phyloP scores from a whole-genome alignment of 2,797 vertebrate species.

The Brachyrhaphis roseni region DNA sequence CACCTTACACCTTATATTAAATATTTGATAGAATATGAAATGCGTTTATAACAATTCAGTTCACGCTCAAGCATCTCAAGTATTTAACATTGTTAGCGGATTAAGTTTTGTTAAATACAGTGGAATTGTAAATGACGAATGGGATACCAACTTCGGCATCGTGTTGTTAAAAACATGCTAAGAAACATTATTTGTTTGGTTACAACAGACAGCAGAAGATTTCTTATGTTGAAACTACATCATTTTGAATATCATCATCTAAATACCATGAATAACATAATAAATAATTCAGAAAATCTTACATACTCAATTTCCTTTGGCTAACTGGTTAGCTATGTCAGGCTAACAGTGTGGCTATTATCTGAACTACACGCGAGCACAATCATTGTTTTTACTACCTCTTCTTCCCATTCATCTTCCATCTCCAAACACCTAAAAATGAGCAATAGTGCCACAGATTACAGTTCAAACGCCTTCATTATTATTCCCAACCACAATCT shows the following conservation, averaged over 20 bases:
- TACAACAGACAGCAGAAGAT: not conserved
- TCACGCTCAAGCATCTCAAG: not conserved
- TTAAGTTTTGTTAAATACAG: not conserved
- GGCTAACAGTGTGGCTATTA: not conserved
- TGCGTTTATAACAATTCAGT: not conserved
- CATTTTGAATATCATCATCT: not conserved
- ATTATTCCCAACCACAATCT: fast-evolving
- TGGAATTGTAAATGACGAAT: not conserved
- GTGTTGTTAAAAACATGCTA: not conserved
- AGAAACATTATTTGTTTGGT: not conserved
- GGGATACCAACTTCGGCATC: not conserved
- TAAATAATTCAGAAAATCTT: not conserved
- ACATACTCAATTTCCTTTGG: not conserved
- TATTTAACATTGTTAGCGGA: not conserved
- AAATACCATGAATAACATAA: not conserved
- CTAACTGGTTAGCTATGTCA: slow-evolving; percentile 21
- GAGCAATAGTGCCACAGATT: fast-evolving
- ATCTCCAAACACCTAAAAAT: slow-evolving; percentile 40
- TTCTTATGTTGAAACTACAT: not conserved
- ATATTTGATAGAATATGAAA: not conserved
- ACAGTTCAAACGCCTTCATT: fast-evolving
- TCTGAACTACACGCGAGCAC: not conserved
- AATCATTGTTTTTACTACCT: slow-evolving; percentile 59
- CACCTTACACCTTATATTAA: not conserved
- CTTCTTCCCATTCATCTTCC: slow-evolving; percentile 84